Percentiles rank a stretch among this genome's conserved stretches.
Conservation (phyloP, 1,140 invertebrate species). For the Danaus melanippus region DNA sequence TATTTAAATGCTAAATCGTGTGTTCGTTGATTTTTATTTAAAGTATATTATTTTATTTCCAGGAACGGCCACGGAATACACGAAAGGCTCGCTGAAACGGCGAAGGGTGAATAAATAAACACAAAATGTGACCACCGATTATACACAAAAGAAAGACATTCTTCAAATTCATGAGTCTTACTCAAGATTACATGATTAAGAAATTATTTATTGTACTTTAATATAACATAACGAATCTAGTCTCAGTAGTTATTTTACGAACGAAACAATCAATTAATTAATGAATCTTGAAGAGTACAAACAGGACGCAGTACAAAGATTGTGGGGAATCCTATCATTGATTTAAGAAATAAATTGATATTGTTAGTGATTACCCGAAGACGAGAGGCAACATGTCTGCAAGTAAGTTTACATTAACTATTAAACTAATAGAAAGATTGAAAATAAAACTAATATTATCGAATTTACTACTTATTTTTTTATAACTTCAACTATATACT, state of each 20-base stretch:
- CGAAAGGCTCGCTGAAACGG: conserved; percentile 22
- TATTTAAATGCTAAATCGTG: no score
- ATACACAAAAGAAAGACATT: conserved; percentile 36
- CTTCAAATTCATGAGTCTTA: conserved; percentile 58
- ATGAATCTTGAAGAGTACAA: conserved; percentile 51
- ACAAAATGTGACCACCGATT: conserved; percentile 66
- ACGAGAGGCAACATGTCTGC: conserved; percentile 51
- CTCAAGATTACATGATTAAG: conserved; percentile 59
- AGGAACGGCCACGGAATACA: conserved; percentile 32
- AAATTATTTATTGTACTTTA: conserved; percentile 56
- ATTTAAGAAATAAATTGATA: conserved; percentile 62
- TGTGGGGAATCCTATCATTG: conserved; percentile 48
- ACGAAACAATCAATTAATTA: conserved; percentile 56
- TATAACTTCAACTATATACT: background rate
- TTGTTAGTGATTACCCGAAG: conserved; percentile 43
- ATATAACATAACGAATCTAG: conserved; percentile 66
- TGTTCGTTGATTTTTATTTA: no score
- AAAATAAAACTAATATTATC: no score
- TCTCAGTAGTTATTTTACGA: conserved; percentile 61
- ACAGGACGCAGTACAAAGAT: conserved; percentile 51
- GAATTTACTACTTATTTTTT: background rate
- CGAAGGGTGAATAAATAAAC: conserved; percentile 19
- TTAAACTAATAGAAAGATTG: conserved; percentile 7
- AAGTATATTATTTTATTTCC: conserved; percentile 33
- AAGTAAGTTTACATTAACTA: conserved; percentile 43